These are phyloP conservation scores for Xenopus tropicalis DNA, from an alignment of 2,113 vertebrate species.

Conservation along the genomic window DNA sequence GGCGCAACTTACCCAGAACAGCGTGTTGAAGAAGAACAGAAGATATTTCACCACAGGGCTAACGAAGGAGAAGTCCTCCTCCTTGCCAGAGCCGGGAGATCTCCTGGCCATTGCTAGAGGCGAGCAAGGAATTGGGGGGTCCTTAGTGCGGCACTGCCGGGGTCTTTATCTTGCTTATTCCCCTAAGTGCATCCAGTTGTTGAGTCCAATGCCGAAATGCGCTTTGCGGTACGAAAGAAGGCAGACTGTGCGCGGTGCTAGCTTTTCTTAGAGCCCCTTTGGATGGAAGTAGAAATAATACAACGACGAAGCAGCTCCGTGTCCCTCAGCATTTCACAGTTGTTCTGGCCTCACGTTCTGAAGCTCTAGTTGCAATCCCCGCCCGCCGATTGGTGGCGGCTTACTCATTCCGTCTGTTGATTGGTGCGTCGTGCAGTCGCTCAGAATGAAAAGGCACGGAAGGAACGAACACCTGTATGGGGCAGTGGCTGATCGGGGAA, in stretches of 20 bases:
- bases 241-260: no score
- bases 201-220: not conserved
- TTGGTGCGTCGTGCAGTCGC: not conserved
- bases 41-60: conserved; percentile 83
- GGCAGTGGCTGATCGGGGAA: conserved; percentile 13
- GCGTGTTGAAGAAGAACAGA: conserved; percentile 84
- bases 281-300: not conserved
- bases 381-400: conserved; percentile 4
- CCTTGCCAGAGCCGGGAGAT: conserved; percentile 32
- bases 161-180: no score
- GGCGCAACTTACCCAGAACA: conserved; percentile 97
- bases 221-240: no score
- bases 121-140: not conserved
- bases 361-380: not conserved
- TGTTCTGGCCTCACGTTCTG: not conserved
- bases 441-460: not conserved
- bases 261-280: no score
- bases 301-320: not conserved
- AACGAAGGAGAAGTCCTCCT: conserved; percentile 77
- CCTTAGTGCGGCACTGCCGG: conserved; percentile 8
- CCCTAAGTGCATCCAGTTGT: no score
- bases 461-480: conserved; percentile 32
- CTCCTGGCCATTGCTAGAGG: conserved; percentile 62
- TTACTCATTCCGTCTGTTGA: not conserved
- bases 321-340: not conserved